Evolutionary conservation across 2,113 vertebrate species (phyloP), one percentile per base, ranked within the genome.

Genomic region (Diadophis punctatus): DNA sequence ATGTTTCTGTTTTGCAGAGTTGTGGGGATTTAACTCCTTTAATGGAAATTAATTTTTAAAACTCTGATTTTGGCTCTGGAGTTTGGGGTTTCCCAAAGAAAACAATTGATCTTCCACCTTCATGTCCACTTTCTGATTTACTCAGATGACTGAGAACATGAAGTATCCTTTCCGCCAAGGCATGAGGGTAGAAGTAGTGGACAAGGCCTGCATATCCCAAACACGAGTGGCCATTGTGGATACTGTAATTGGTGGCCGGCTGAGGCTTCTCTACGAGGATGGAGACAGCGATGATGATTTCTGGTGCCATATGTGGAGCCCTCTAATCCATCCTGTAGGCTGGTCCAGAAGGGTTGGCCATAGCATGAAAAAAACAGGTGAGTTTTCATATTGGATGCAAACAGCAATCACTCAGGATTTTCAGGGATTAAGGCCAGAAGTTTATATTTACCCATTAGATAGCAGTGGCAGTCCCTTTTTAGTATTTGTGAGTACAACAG

Each of bases 261-360:
- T 99, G 53, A 98, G 98, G 88, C 98, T 99, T 56, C 97, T 99
- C 74, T 99, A 99, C 16, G 97, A 97, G 34, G 99, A 99, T 0
- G 98, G 98, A 0, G 98, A 98, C 87, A 97, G 96, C 0, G 98
- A 97, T 0, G 97, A 98, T 0, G 98, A 99, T 60, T 99, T 99
- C 95, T 99, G 99, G 99, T 99, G 99, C 96, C 99, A 99, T 96
- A 98, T 98, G 98, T 98, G 97, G 97, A 99, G 99, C 94, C 98
- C 99, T 0, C 96, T 99, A 86, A 97, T 99, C 92, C 99, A 99
- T 94, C 98, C 98, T 0, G 97, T 99, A 39, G 98, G 98, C 91
- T 99, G 99, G 99, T 99, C 99, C 43, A 96, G 94, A 48, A 98
- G 96, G 56, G 98, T 99, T 27, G 99, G 99, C 49, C 99, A 99